phyloP scores from a whole-genome alignment of 2,888 invertebrate genomes.

The Cephus sareptanus region DNA sequence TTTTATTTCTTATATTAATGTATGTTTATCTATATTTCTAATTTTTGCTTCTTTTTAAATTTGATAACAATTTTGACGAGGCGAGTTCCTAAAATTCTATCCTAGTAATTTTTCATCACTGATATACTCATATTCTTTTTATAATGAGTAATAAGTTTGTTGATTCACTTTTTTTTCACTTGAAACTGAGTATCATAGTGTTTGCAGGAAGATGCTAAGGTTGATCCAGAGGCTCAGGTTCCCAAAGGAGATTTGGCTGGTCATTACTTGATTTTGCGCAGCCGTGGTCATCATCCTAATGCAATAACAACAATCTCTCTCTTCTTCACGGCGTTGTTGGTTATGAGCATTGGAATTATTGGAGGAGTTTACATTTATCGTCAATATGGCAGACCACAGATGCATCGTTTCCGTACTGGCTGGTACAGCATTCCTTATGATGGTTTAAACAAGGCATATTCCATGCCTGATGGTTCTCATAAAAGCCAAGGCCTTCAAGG shows the following conservation, averaged over 20 bases:
- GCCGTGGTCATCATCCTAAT: conserved; percentile 70
- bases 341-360: conserved; percentile 75
- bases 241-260: conserved; percentile 44
- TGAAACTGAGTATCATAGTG: conserved; percentile 30
- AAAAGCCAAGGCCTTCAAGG: conserved; percentile 30
- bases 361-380: conserved; percentile 83
- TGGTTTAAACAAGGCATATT: conserved; percentile 42
- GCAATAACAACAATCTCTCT: conserved; percentile 76
- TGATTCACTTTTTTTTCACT: conserved; percentile 10
- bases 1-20: background rate
- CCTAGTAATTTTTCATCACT: background rate
- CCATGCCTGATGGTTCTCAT: conserved; percentile 3
- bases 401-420: conserved; percentile 73
- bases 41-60: background rate
- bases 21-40: background rate
- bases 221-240: conserved; percentile 67
- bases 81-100: background rate
- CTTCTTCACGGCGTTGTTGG: conserved; percentile 76
- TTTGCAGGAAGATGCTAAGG: conserved; percentile 53
- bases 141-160: background rate
- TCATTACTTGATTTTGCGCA: conserved; percentile 65
- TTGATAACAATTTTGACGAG: background rate
- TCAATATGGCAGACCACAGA: conserved; percentile 74
- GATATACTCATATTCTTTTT: background rate
- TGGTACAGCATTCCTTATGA: conserved; percentile 77